Base-by-base conservation (phyloP, 2,113 vertebrate genomes). In the Brachyistius frenatus region DNA sequence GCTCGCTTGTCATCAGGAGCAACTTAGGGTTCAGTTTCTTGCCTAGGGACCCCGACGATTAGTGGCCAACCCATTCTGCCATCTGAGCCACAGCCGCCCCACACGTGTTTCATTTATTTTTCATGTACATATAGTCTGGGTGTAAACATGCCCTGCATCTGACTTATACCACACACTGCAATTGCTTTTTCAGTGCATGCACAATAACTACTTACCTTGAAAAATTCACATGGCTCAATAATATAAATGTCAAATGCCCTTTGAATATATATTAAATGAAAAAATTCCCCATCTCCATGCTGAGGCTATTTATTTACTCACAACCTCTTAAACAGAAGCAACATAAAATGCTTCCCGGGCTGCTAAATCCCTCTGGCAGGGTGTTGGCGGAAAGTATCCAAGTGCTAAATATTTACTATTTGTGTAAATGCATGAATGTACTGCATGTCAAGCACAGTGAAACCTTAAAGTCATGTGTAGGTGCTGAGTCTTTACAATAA, bases 371-470 rank as follows among this genome's bases (percentile, higher is more conserved):
- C 52, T 71, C 47, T 57, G 32, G 72, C 57, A 75, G 9, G 36
- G 44, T 2, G 13, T 61, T 35, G 23, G 7, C 76, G 41, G 67
- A 57, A 83, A 66, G 32, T 44, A 41, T 68, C 71, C 58, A 69
- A 69, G 37, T 36, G 49, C 37, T 66, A 89, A 82, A 82, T 73
- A 73, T 84, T 77, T 74, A 61, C 55, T 55, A 65, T 83, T 64
- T 65, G 35, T 83, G 14, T 66, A 62, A 78, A 78, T 68, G 37
- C 30, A 60, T 55, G 15, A 64, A 11, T 5, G 13, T 36, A 39
- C 44, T 46, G 11, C 61, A 44, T 53, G 69, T 64, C 55, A 66
- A 76, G 41, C 61, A 63, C 30, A 73, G 60, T 35, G 50, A 31
- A 60, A 68, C 61, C 49, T 54, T 71, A n/a, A 41, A 78, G 64